phyloP scores from a whole-genome alignment of 2,113 vertebrate genomes.

The Antechinus stuartii region DNA sequence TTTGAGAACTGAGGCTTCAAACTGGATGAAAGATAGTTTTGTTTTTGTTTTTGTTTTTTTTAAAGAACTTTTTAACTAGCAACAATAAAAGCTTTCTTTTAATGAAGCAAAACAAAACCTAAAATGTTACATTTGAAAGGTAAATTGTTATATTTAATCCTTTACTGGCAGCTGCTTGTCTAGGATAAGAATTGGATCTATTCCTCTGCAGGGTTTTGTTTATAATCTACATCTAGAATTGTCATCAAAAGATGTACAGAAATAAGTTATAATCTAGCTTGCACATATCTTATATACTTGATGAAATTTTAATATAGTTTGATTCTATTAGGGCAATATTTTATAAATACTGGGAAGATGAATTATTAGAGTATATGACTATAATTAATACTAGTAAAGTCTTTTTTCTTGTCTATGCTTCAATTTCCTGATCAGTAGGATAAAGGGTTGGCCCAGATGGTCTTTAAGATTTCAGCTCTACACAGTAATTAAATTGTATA shows the following conservation, averaged over 20 bases:
- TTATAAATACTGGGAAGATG: not conserved
- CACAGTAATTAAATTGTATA: accelerated
- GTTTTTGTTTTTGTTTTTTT: not conserved
- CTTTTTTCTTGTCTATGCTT: not conserved
- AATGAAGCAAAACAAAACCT: not conserved
- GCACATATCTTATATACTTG: not conserved
- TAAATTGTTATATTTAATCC: not conserved
- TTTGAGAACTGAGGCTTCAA: not conserved
- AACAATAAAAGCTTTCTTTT: not conserved
- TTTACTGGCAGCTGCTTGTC: not conserved
- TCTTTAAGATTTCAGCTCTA: not conserved
- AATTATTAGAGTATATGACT: not conserved
- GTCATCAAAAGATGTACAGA: not conserved
- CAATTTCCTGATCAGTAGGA: not conserved
- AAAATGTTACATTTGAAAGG: not conserved
- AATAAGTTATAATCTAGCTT: not conserved
- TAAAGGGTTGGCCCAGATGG: not conserved
- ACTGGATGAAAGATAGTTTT: not conserved
- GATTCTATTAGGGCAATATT: not conserved
- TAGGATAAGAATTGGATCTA: not conserved
- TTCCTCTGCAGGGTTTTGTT: not conserved
- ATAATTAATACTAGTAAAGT: not conserved
- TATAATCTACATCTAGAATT: not conserved
- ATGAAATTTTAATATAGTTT: not conserved
- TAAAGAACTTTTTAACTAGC: not conserved